Conservation (phyloP, 2,888 invertebrate species). For the Sarcophaga carnaria region DNA sequence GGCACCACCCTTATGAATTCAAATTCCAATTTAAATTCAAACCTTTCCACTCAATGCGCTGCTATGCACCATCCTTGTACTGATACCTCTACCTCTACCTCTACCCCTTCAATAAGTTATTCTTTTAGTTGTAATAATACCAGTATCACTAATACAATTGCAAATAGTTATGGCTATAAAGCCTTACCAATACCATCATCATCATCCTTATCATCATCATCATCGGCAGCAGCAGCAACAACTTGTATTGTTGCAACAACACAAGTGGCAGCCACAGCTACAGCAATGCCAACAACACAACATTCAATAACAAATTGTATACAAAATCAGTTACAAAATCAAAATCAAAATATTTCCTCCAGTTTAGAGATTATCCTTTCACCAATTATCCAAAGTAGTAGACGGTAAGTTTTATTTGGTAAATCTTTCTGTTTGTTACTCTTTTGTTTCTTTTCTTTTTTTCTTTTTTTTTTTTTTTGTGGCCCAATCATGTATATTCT, state of each 20-base stretch:
- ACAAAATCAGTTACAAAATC: slow-evolving; percentile 75
- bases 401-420: slow-evolving; percentile 80
- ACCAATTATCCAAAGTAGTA: slow-evolving; percentile 83
- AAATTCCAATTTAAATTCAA: slow-evolving; percentile 68
- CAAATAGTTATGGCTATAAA: slow-evolving; percentile 44
- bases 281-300: slow-evolving; percentile 42
- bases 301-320: slow-evolving; percentile 71
- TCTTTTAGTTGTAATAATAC: slow-evolving; percentile 52
- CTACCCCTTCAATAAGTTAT: background rate
- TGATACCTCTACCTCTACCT: background rate
- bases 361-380: slow-evolving; percentile 82
- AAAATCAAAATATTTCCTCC: slow-evolving; percentile 82
- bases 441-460: background rate
- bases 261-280: slow-evolving; percentile 8
- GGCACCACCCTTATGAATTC: slow-evolving; percentile 32
- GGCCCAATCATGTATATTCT: no score
- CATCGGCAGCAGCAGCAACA: slow-evolving; percentile 41
- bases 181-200: slow-evolving; percentile 48
- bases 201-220: slow-evolving; percentile 54
- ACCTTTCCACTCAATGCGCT: slow-evolving; percentile 53
- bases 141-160: slow-evolving; percentile 52
- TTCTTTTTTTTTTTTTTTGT: background rate
- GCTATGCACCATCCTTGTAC: slow-evolving; percentile 14
- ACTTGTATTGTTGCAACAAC: slow-evolving; percentile 61
- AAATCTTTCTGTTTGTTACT: slow-evolving; percentile 16